A percentile compares a stretch with the other conserved stretches of the same genome.
These are phyloP conservation scores for Tinea trinotella DNA, from an alignment of 2,888 invertebrate genomes.

Conservation along the genomic window DNA sequence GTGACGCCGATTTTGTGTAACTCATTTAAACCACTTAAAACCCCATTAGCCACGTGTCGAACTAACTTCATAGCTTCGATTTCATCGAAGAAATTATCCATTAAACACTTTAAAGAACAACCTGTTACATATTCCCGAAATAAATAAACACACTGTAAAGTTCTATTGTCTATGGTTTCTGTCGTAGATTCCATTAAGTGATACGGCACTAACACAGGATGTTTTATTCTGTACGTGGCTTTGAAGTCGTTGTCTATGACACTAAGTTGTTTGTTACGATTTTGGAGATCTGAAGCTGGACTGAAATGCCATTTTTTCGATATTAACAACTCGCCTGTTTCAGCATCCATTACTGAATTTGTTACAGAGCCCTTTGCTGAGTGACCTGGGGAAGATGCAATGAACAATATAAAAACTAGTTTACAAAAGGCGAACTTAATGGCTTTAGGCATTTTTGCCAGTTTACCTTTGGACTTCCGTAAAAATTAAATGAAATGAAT, in stretches of 20 bases:
- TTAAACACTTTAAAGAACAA: conserved; percentile 40
- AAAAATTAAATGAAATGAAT: too few species aligned
- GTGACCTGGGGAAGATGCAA: conserved; percentile 72
- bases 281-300: conserved; percentile 47
- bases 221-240: conserved; percentile 77
- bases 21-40: conserved; percentile 82
- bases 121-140: conserved; percentile 79
- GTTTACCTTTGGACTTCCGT: too few species aligned
- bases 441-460: too few species aligned
- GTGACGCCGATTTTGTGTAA: conserved; percentile 87
- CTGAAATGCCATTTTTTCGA: conserved; percentile 83
- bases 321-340: conserved; percentile 79
- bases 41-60: conserved; percentile 78
- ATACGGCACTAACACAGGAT: conserved; percentile 82
- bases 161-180: conserved; percentile 64
- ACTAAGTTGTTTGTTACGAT: conserved; percentile 71
- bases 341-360: conserved; percentile 82
- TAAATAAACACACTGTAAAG: conserved; percentile 73
- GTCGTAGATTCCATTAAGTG: conserved; percentile 76
- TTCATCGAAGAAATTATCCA: conserved; percentile 41
- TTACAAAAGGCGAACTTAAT: too few species aligned
- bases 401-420: not conserved
- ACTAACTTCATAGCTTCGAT: conserved; percentile 56
- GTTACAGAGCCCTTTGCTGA: conserved; percentile 81
- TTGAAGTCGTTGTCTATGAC: conserved; percentile 85